Conservation (phyloP, 2,113 vertebrate species). For the Rhynchopsitta pachyrhyncha region DNA sequence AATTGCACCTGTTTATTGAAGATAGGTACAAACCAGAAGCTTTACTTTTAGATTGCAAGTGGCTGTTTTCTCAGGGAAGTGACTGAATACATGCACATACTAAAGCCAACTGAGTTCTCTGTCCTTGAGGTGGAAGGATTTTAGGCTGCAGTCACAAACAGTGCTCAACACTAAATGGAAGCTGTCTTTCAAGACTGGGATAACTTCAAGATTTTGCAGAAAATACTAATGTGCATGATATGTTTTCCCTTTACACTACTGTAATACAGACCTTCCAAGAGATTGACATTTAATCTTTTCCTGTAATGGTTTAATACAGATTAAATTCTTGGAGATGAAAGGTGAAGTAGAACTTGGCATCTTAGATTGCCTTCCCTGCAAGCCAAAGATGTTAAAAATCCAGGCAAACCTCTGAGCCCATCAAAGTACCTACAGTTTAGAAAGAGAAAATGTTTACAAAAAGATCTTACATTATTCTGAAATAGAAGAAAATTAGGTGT, state of each 20-base stretch:
- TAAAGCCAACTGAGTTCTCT: neutral
- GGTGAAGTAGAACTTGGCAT: neutral
- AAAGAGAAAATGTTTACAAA: neutral
- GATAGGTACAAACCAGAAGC: neutral
- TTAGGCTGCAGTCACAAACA: neutral
- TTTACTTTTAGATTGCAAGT: conserved; percentile 1
- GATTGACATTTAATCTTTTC: conserved; percentile 11
- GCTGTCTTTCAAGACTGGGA: neutral
- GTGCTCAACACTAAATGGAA: neutral
- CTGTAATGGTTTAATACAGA: conserved; percentile 6
- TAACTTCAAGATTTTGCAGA: neutral
- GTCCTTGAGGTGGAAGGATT: neutral
- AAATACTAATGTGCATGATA: neutral
- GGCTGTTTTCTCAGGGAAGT: conserved; percentile 23
- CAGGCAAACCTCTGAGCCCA: neutral
- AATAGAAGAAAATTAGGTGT: neutral
- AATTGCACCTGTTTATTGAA: conserved; percentile 65
- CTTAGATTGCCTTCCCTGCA: neutral
- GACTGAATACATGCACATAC: neutral
- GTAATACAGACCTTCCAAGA: neutral
- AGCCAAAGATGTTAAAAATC: neutral
- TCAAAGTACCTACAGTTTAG: neutral
- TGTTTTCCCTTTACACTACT: neutral
- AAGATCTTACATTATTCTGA: neutral
- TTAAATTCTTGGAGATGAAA: conserved; percentile 11